Percentiles rank a stretch among this genome's conserved stretches.
phyloP scores from a whole-genome alignment of 30 jellyfish, hydroid and myxozoan genomes.

The Rhopilema esculentum region DNA sequence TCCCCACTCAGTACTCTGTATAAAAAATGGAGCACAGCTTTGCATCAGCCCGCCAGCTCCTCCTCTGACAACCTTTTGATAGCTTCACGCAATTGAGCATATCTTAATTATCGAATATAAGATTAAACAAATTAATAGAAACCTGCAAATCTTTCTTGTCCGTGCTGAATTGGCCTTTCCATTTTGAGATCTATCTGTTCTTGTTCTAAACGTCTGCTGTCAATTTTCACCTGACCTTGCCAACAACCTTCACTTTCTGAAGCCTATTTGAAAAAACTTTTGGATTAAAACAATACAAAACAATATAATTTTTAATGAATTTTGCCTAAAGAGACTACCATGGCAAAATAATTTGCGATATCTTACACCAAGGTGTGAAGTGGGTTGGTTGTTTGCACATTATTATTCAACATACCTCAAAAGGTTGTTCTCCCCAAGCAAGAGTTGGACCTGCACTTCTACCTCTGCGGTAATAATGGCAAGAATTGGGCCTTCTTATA shows the following conservation, averaged over 20 bases:
- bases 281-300: too few species aligned
- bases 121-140: not conserved
- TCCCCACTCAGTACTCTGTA: too few species aligned
- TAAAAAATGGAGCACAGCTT: too few species aligned
- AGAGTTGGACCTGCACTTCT: constrained; percentile 8
- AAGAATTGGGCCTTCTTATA: constrained; percentile 42
- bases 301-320: too few species aligned
- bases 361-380: not conserved
- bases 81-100: too few species aligned
- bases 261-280: not conserved
- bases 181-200: not conserved
- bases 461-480: constrained; percentile 1
- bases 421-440: constrained; percentile 40
- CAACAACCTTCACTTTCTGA: not conserved
- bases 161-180: not conserved
- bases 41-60: too few species aligned
- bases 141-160: not conserved
- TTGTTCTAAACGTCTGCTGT: not conserved
- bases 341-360: not conserved
- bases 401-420: not conserved
- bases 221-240: not conserved
- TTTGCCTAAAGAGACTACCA: too few species aligned
- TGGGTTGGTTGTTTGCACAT: not conserved
- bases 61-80: too few species aligned
- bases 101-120: too few species aligned